phyloP scores from a whole-genome alignment of 2,888 invertebrate genomes.

The Germaria angustata region DNA sequence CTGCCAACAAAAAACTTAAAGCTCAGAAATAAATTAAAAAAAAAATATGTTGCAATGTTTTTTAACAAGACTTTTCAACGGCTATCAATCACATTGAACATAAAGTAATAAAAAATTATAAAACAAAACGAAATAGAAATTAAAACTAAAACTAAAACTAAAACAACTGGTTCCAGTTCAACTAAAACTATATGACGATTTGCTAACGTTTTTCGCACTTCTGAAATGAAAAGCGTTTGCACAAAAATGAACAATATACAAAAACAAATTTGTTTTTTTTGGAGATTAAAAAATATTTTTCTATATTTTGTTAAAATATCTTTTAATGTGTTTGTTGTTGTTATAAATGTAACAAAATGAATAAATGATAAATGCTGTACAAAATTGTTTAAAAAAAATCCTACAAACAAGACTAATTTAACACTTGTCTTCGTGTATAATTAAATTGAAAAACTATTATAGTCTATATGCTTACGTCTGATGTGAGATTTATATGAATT shows the following conservation, averaged over 20 bases:
- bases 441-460: conserved; percentile 59
- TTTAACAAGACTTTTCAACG: conserved; percentile 66
- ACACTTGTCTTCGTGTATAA: conserved; percentile 62
- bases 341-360: conserved; percentile 13
- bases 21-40: neutral
- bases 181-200: conserved; percentile 38
- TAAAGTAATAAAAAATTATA: conserved; percentile 20
- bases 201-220: conserved; percentile 61
- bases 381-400: neutral
- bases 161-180: conserved; percentile 52
- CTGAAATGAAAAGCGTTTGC: conserved; percentile 41
- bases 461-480: conserved; percentile 32
- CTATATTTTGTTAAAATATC: conserved; percentile 4
- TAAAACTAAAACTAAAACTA: conserved; percentile 5
- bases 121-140: too few relatives aligned
- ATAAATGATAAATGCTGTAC: conserved; percentile 27
- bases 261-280: conserved; percentile 24
- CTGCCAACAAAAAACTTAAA: conserved; percentile 4
- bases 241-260: conserved; percentile 33
- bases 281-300: neutral
- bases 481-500: conserved; percentile 32
- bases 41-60: conserved; percentile 61
- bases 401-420: conserved; percentile 48
- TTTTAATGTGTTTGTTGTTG: conserved; percentile 11
- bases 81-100: conserved; percentile 62